Evolutionary conservation across 2,888 invertebrate genomes (phyloP).

Genomic region (Rosalia funebris): DNA sequence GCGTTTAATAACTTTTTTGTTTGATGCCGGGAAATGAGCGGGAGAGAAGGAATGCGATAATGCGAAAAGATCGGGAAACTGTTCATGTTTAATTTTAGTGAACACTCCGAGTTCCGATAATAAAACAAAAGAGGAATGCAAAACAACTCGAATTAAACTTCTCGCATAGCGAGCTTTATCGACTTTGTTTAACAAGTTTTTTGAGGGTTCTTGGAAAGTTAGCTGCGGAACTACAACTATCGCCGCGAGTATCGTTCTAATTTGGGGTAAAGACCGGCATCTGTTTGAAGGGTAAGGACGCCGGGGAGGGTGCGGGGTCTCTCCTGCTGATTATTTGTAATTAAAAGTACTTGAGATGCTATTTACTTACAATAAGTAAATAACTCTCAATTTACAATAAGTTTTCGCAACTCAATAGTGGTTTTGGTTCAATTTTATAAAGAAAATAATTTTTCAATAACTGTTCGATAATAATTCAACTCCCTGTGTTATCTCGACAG

Average conservation of each 20-base stretch:
- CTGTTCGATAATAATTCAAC: too few relatives aligned
- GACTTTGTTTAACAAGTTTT: constrained; percentile 19
- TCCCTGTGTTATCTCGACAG: too few relatives aligned
- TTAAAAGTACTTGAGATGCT: too few relatives aligned
- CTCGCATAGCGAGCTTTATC: constrained; percentile 2
- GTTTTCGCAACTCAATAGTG: too few relatives aligned
- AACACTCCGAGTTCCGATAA: neutral
- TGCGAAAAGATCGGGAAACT: neutral
- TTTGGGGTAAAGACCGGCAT: neutral
- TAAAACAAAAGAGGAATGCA: constrained; percentile 9
- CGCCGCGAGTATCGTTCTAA: neutral
- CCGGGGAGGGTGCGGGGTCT: too few relatives aligned
- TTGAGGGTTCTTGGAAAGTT: constrained; percentile 9
- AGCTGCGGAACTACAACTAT: constrained; percentile 4
- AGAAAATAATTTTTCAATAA: too few relatives aligned
- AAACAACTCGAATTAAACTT: constrained; percentile 14
- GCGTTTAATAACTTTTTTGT: neutral
- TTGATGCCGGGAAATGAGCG: neutral
- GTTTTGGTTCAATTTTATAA: too few relatives aligned
- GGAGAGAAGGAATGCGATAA: neutral
- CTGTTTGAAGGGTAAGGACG: neutral
- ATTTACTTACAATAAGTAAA: too few relatives aligned
- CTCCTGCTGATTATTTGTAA: too few relatives aligned
- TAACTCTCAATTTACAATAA: too few relatives aligned
- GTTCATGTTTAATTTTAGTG: neutral